These are phyloP conservation scores for Myocastor coypus DNA, from an alignment of 2,113 vertebrate species.

Conservation along the genomic window DNA sequence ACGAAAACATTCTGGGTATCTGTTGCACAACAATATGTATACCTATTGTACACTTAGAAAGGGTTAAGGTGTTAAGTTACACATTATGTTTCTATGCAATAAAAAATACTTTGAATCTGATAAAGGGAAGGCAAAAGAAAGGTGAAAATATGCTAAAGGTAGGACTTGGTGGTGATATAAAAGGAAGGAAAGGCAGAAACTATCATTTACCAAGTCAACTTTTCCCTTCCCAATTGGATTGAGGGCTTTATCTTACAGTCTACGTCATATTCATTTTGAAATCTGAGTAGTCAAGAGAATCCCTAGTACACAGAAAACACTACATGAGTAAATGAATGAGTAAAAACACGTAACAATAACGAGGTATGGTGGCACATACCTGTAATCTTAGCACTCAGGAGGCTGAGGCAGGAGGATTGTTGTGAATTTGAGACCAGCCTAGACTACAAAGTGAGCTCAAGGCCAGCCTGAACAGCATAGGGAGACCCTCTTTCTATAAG, in stretches of 20 bases:
- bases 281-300: neutral
- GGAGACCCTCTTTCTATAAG: too few relatives aligned
- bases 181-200: neutral
- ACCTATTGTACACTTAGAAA: neutral
- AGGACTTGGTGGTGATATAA: neutral
- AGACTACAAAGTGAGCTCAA: too few relatives aligned
- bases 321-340: neutral
- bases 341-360: neutral
- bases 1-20: neutral
- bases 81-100: neutral
- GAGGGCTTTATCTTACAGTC: neutral
- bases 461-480: too few relatives aligned
- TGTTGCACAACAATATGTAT: neutral
- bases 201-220: neutral
- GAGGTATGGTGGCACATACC: too few relatives aligned
- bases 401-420: too few relatives aligned
- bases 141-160: neutral
- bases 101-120: neutral
- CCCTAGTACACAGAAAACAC: neutral
- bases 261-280: slow-evolving; percentile 8
- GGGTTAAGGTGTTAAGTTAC: neutral
- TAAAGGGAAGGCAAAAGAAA: slow-evolving; percentile 37
- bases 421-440: too few relatives aligned
- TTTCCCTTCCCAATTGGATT: neutral
- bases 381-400: too few relatives aligned